These are phyloP conservation scores for Aptenodytes patagonicus DNA, from an alignment of 2,113 vertebrate genomes.

Conservation along the genomic window DNA sequence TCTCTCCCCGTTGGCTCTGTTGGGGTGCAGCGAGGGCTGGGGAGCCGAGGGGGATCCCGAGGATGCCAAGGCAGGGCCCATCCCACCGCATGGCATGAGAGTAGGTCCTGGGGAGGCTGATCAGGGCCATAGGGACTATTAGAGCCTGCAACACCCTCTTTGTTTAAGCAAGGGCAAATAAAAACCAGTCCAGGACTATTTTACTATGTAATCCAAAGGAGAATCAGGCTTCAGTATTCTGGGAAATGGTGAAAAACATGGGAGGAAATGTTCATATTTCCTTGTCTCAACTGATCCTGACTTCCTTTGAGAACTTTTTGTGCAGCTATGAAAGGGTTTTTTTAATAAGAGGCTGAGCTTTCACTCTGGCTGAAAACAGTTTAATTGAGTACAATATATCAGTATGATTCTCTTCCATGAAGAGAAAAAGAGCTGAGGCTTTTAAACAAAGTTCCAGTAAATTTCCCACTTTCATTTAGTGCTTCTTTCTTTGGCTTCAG, in stretches of 20 bases:
- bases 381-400: neutral
- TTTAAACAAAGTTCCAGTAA: neutral
- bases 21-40: accelerated
- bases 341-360: neutral
- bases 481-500: neutral
- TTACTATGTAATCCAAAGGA: neutral
- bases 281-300: neutral
- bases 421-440: neutral
- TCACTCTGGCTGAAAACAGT: neutral
- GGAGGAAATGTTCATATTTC: neutral
- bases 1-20: neutral
- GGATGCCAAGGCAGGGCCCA: neutral
- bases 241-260: neutral
- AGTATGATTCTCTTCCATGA: neutral
- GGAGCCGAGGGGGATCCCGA: accelerated
- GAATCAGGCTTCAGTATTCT: neutral
- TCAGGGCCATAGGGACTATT: neutral
- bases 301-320: neutral
- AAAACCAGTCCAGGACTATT: neutral
- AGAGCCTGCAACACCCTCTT: neutral
- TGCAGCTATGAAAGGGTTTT: neutral
- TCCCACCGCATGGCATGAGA: neutral
- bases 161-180: neutral
- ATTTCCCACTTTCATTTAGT: neutral
- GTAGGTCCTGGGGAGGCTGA: neutral